Evolutionary conservation across 2,888 invertebrate genomes (phyloP).

Genomic region (Papilio elwesi): DNA sequence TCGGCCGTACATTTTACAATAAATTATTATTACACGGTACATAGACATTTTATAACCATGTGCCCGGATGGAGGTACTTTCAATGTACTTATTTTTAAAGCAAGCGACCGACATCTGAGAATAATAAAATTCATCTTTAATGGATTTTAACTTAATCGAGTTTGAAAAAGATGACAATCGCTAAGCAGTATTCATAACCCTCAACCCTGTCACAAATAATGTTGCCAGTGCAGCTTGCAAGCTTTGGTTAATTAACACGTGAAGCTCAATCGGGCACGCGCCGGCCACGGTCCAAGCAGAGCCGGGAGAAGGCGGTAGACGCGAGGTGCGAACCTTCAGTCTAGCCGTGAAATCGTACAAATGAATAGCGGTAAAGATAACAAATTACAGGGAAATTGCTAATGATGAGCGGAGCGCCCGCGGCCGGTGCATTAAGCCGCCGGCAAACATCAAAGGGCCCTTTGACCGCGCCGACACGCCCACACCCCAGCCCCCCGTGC

Average conservation of each 20-base stretch:
- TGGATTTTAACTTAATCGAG: background rate
- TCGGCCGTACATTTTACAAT: slow-evolving; percentile 17
- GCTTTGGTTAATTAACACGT: slow-evolving; percentile 17
- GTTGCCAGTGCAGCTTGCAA: background rate
- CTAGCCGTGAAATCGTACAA: slow-evolving; percentile 77
- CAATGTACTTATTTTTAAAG: background rate
- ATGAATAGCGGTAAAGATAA: slow-evolving; percentile 83
- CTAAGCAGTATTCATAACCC: no score
- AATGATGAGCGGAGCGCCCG: slow-evolving; percentile 81
- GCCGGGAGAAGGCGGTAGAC: background rate
- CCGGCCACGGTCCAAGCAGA: background rate
- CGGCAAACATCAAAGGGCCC: slow-evolving; percentile 84
- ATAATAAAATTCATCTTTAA: background rate
- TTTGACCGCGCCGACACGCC: slow-evolving; percentile 83
- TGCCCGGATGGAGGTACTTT: background rate
- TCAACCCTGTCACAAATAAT: no score
- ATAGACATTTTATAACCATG: background rate
- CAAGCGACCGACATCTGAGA: background rate
- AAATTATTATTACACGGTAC: slow-evolving; percentile 30
- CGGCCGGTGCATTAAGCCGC: slow-evolving; percentile 84
- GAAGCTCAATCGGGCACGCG: background rate
- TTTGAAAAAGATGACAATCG: background rate
- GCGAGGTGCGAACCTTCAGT: slow-evolving; percentile 61
- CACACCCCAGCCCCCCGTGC: slow-evolving; percentile 64
- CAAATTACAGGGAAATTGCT: slow-evolving; percentile 84